Evolutionary conservation across 2,113 vertebrate species (phyloP), one percentile per base, ranked within the genome.

Genomic region (Phrynosoma platyrhinos): DNA sequence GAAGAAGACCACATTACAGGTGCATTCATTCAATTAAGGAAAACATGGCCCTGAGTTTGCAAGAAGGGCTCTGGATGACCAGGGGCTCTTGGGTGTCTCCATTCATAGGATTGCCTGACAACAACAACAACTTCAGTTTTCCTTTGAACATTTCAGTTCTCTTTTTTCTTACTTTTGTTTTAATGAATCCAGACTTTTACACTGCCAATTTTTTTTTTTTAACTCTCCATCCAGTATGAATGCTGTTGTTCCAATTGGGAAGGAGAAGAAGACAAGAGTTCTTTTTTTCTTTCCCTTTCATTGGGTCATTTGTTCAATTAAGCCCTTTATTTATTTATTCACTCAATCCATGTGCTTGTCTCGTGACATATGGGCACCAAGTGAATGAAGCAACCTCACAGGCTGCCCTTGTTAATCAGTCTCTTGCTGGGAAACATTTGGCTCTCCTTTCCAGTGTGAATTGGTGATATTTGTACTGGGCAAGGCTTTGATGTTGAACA

Each of bases 381-480:
- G 3, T 58, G 74, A 66, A 27, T 23, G n/a, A 27, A 42, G 27
- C 16, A 86, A 68, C 62, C 27, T 68, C 75, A 78, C 32, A n/a
- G 18, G 55, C 18, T 7, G 42, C 47, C 58, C 58, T 52, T 77
- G 40, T 78, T 86, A 86, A 77, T 66, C 27, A 82, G 16, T 75
- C 42, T 27, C 87, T 55, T 77, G 72, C 80, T 88, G 72, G 23
- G 80, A 83, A 88, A 53, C 87, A 88, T 83, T 83, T 88, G 87
- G 81, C 87, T 62, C 40, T 40, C 2, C 58, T 82, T 88, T 88
- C 80, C 21, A 9, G 68, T 83, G 87, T 83, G 80, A 83, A 88
- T 83, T 64, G 62, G 72, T 77, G 87, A 77, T 58, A 88, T 75
- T 88, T 88, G 80, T 68, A 52, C 18, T 82, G 80, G 80, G 62